Base-by-base conservation (phyloP, 2,113 vertebrate genomes). In the Chitala chitala region DNA sequence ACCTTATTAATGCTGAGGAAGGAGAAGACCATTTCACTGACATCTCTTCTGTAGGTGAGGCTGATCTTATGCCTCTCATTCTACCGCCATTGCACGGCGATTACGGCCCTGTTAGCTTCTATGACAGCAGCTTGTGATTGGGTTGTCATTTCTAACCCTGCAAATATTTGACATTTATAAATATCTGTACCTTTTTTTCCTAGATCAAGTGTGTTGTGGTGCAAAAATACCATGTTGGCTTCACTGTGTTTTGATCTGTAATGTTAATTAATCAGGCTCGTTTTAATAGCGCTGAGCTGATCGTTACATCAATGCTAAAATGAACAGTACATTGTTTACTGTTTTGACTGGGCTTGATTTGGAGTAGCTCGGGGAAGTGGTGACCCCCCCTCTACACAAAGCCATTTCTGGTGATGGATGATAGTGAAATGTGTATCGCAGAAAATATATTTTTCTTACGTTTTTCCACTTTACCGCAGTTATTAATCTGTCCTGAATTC, bases 11-110 rank as follows among this genome's bases (percentile, higher is more conserved):
- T 2, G 94, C 95, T 0, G 95, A 99, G 86, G 96, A 98, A 84
- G 95, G 94, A 0, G 94, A 97, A 74, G 96, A 96, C 86, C 94
- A 96, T 83, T 94, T 96, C 78, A 92, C 93, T n/a, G 94, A 98
- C 81, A 94, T 98, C 81, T 94, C 93, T 74, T 98, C 95, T 5
- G 92, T 94, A 54, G 96, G 96, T 99, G 90, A 96, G 95, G 85
- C 79, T 78, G 40, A 69, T 24, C 63, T 31, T 76, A 78, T 51
- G 71, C 53, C 44, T 38, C 38, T 5, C 64, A 40, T 0, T 13
- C 20, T 13, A 46, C 5, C 17, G 29, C 59, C 15, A 6, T 20
- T 63, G 59, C 20, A n/a, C 33, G 17, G 3, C 2, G 20, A 33
- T 63, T 63, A 7, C 38, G 15, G 1, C n/a, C 31, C 33, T 20